A percentile compares a stretch with the other conserved stretches of the same genome.
Conservation (phyloP, 2,113 vertebrate species). For the Carassius carassius region DNA sequence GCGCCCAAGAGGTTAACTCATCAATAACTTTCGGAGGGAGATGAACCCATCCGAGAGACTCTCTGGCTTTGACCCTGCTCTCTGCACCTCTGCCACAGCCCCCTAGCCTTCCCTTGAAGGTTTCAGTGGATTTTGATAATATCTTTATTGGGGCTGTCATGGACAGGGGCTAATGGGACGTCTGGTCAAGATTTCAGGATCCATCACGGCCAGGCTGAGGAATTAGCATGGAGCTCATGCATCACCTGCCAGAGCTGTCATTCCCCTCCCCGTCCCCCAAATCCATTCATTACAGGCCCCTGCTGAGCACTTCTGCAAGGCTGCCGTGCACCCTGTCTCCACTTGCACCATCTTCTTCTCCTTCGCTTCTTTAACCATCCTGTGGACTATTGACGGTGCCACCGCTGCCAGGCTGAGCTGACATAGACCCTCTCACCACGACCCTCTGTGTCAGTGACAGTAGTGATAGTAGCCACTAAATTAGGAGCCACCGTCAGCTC, state of each 20-base stretch:
- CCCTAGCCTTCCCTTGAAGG: conserved; percentile 72
- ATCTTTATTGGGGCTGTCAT: conserved; percentile 90
- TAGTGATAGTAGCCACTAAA: conserved; percentile 44
- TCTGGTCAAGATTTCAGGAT: conserved; percentile 98
- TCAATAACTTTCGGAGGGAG: conserved; percentile 75
- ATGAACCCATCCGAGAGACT: conserved; percentile 76
- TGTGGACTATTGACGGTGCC: neutral
- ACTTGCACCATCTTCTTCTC: conserved; percentile 66
- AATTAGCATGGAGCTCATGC: conserved; percentile 93
- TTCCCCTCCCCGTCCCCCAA: conserved; percentile 67
- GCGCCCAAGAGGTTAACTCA: conserved; percentile 80
- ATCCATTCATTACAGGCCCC: conserved; percentile 86
- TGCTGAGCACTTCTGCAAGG: conserved; percentile 80
- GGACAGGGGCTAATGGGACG: conserved; percentile 98
- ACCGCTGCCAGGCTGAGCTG: conserved; percentile 31
- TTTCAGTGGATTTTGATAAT: conserved; percentile 76
- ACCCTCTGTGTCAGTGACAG: conserved; percentile 46
- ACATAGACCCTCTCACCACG: conserved; percentile 51
- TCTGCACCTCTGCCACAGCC: conserved; percentile 68
- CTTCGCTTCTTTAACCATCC: conserved; percentile 55
- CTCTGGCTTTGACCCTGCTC: conserved; percentile 15
- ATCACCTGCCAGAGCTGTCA: conserved; percentile 99
- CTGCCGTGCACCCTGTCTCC: conserved; percentile 68
- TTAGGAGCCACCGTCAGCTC: conserved; percentile 46
- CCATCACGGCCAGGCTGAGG: conserved; percentile 89